These are phyloP conservation scores for Cerceris ruficornis DNA, from an alignment of 2,888 invertebrate species.

Conservation along the genomic window DNA sequence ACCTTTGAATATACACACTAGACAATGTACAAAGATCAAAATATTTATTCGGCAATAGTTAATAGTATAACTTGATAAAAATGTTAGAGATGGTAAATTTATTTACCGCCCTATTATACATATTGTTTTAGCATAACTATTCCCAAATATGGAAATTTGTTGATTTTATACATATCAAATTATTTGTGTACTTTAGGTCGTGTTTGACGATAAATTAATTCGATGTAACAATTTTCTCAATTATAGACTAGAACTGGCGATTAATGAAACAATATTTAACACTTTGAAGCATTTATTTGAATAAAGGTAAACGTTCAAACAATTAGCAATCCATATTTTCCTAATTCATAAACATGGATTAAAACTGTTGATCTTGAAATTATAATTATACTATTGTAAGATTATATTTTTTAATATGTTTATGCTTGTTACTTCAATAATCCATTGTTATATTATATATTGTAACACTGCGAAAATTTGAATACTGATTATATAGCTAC, in stretches of 20 bases:
- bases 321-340: too few species aligned
- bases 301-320: slow-evolving; percentile 11
- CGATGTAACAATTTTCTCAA: slow-evolving; percentile 32
- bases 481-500: too few species aligned
- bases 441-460: not conserved
- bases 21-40: slow-evolving; percentile 43
- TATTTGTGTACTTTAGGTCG: slow-evolving; percentile 30
- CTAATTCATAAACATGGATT: not conserved
- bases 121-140: not conserved
- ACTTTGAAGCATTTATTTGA: slow-evolving; percentile 36
- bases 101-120: not conserved
- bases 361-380: too few species aligned
- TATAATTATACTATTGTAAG: too few species aligned
- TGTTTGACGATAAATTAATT: slow-evolving; percentile 43
- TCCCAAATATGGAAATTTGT: not conserved
- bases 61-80: not conserved
- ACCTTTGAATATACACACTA: not conserved
- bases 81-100: slow-evolving; percentile 3
- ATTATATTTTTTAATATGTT: too few species aligned
- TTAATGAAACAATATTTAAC: slow-evolving; percentile 34
- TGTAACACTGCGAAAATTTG: not conserved
- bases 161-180: slow-evolving; percentile 31
- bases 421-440: not conserved
- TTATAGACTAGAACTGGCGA: slow-evolving; percentile 46
- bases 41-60: slow-evolving; percentile 44